phyloP scores from a whole-genome alignment of 92 coral and sea anemone species.

The Diadumene lineata region DNA sequence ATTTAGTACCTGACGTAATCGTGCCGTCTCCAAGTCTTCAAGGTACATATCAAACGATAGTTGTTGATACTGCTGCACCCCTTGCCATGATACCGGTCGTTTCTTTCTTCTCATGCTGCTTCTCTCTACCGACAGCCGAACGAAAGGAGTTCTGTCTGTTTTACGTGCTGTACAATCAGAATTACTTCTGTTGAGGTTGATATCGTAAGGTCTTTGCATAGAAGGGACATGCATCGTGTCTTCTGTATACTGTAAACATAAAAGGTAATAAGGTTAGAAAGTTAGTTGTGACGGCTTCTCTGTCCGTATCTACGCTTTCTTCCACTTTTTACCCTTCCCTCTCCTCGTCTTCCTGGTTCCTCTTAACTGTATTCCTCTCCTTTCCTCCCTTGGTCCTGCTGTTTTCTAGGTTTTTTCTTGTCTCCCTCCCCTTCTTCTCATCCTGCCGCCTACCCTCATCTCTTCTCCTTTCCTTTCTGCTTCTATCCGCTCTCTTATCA shows the following conservation, averaged over 20 bases:
- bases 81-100: slow-evolving; percentile 99
- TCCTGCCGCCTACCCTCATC: too few relatives aligned
- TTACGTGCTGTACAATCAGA: slow-evolving; percentile 97
- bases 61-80: slow-evolving; percentile 80
- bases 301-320: not conserved
- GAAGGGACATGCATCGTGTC: slow-evolving; percentile 68
- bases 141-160: slow-evolving; percentile 84
- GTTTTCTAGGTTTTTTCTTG: too few relatives aligned
- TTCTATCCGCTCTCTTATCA: not conserved
- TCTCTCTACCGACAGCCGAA: slow-evolving; percentile 87
- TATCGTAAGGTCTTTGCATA: slow-evolving; percentile 66
- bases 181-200: slow-evolving; percentile 95
- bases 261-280: not conserved
- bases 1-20: slow-evolving; percentile 70
- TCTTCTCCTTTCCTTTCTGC: not conserved
- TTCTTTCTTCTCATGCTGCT: slow-evolving; percentile 86
- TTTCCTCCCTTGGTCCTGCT: too few relatives aligned
- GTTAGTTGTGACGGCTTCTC: not conserved
- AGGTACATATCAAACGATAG: slow-evolving; percentile 50
- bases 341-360: too few relatives aligned
- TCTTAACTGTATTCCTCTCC: too few relatives aligned
- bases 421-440: too few relatives aligned
- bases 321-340: too few relatives aligned
- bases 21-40: slow-evolving; percentile 80
- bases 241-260: slow-evolving; percentile 58